These are phyloP conservation scores for Diploptera punctata DNA, from an alignment of 2,888 invertebrate genomes.

Conservation along the genomic window DNA sequence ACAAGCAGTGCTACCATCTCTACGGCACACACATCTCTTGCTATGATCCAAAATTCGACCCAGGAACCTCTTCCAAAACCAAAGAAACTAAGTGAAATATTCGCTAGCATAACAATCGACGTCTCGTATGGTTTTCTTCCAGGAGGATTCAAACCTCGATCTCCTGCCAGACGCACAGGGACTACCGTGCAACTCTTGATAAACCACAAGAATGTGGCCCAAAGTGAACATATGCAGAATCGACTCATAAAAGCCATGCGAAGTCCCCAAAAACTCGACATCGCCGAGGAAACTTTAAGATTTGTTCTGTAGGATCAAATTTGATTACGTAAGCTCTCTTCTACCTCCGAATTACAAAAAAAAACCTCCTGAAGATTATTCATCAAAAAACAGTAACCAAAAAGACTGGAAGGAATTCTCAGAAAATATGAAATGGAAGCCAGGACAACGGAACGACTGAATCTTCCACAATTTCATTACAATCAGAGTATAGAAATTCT, in stretches of 20 bases:
- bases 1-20: conserved; percentile 47
- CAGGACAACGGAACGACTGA: conserved; percentile 56
- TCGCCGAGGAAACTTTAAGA: conserved; percentile 50
- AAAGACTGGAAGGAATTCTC: conserved; percentile 29
- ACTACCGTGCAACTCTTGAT: conserved; percentile 47
- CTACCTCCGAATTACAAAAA: conserved; percentile 69
- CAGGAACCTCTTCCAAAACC: conserved; percentile 46
- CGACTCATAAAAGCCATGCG: conserved; percentile 48
- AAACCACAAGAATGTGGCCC: conserved; percentile 59
- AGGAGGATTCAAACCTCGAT: conserved; percentile 60
- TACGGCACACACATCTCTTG: conserved; percentile 42
- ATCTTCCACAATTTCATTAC: conserved; percentile 60
- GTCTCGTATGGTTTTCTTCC: conserved; percentile 68
- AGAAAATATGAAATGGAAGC: conserved; percentile 42
- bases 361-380: conserved; percentile 46
- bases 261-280: not conserved
- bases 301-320: conserved; percentile 58
- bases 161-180: conserved; percentile 46
- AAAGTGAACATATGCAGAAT: conserved; percentile 61
- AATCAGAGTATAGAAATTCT: conserved; percentile 47
- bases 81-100: conserved; percentile 43
- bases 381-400: not conserved
- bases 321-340: conserved; percentile 65
- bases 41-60: conserved; percentile 48
- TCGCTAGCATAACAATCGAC: conserved; percentile 57